Evolutionary conservation across 2,113 vertebrate species (phyloP).

Genomic region (Nothobranchius furzeri): DNA sequence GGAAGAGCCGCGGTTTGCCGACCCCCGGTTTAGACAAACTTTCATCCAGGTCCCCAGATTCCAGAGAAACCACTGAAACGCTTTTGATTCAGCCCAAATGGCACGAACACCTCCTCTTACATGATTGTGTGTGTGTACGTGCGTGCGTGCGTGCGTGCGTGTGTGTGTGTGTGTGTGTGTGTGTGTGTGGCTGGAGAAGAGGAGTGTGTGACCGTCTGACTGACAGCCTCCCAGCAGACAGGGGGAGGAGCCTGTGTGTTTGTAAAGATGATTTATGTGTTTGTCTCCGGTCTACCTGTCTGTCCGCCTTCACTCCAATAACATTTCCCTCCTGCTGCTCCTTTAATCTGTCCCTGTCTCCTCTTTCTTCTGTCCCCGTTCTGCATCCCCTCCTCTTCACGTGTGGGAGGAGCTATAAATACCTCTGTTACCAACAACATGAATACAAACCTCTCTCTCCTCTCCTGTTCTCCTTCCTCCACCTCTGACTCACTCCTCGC

Average conservation of each 20-base stretch:
- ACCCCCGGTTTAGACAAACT: no score
- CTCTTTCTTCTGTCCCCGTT: constrained; percentile 19
- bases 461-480: constrained; percentile 47
- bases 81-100: no score
- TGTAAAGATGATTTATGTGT: not conserved
- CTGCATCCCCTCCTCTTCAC: constrained; percentile 38
- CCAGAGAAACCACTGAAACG: no score
- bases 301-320: constrained; percentile 19
- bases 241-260: not conserved
- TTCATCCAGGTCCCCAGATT: no score
- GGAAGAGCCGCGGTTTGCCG: no score
- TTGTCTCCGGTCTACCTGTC: constrained; percentile 1
- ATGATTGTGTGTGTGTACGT: not conserved
- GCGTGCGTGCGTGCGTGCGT: no score
- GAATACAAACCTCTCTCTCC: constrained; percentile 69
- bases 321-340: constrained; percentile 34
- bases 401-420: constrained; percentile 77
- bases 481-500: constrained; percentile 72
- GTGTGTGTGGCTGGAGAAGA: not conserved
- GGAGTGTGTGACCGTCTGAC: not conserved
- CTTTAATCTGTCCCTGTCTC: constrained; percentile 37
- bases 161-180: not conserved
- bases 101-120: no score
- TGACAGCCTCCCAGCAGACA: not conserved
- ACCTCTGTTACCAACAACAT: constrained; percentile 74